Evolutionary conservation across 2,797 vertebrate species (phyloP).

Genomic region (Tokudaia muenninki): DNA sequence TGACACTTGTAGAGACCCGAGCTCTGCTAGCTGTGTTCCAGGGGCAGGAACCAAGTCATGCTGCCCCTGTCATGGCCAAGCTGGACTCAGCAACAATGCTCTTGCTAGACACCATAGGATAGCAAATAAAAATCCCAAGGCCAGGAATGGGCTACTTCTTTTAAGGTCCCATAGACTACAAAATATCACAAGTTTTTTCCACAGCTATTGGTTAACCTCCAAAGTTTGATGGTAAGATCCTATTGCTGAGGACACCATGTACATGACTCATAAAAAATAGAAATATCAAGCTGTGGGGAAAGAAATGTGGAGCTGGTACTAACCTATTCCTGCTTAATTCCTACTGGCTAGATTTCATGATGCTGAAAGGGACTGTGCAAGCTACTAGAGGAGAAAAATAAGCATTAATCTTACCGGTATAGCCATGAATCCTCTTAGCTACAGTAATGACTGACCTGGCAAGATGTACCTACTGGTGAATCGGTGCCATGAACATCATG

Average conservation of each 20-base stretch:
- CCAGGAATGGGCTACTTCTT: neutral
- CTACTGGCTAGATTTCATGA: neutral
- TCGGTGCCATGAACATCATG: neutral
- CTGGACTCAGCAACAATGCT: too few species aligned
- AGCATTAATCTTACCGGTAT: neutral
- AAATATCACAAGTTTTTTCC: neutral
- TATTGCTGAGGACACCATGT: neutral
- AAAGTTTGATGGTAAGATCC: neutral
- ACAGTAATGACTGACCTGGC: too few species aligned
- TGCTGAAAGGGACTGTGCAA: neutral
- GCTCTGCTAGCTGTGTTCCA: neutral
- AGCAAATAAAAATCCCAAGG: neutral
- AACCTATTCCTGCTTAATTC: neutral
- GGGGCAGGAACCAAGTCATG: neutral
- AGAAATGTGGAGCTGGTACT: neutral
- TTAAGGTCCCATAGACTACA: neutral
- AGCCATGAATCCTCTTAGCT: neutral
- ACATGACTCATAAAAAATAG: neutral
- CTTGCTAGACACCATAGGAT: neutral
- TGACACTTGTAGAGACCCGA: neutral
- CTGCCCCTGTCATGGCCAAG: neutral
- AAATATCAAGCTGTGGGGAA: neutral
- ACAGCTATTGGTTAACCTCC: neutral
- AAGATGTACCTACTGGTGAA: neutral
- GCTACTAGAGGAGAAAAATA: neutral